Percentiles rank a stretch among this genome's conserved stretches.
phyloP scores from a whole-genome alignment of 2,797 vertebrate genomes.

The Helarctos malayanus region DNA sequence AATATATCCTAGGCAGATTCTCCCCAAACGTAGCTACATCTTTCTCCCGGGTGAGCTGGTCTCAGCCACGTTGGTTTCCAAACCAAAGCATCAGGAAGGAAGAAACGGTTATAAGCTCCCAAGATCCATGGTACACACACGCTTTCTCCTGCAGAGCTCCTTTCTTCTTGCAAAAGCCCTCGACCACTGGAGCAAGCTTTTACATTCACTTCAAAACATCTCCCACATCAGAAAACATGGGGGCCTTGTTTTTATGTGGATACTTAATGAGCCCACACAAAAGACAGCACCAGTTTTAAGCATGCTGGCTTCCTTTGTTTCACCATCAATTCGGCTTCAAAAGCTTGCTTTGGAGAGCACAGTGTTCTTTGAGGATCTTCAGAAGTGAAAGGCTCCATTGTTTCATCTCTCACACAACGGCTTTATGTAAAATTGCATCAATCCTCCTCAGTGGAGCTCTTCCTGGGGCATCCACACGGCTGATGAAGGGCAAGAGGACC shows the following conservation, averaged over 20 bases:
- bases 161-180: constrained; percentile 53
- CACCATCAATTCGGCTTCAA: constrained; percentile 72
- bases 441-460: not conserved
- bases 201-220: constrained; percentile 68
- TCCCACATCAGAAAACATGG: not conserved
- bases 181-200: constrained; percentile 27
- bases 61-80: not conserved
- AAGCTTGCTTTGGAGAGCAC: constrained; percentile 77
- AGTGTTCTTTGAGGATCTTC: constrained; percentile 73
- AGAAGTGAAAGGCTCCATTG: constrained; percentile 76
- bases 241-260: constrained; percentile 40
- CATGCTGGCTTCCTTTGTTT: constrained; percentile 31
- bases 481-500: not conserved
- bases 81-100: constrained; percentile 17
- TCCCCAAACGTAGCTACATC: not conserved
- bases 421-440: constrained; percentile 65
- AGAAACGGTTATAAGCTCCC: not conserved
- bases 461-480: not conserved
- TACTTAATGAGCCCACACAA: constrained; percentile 51
- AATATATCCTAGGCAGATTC: not conserved
- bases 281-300: constrained; percentile 69
- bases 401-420: constrained; percentile 72
- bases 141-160: not conserved
- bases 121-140: not conserved
- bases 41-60: constrained; percentile 21